Conservation (phyloP, 2,888 invertebrate genomes). For the Dryomyza anilis region DNA sequence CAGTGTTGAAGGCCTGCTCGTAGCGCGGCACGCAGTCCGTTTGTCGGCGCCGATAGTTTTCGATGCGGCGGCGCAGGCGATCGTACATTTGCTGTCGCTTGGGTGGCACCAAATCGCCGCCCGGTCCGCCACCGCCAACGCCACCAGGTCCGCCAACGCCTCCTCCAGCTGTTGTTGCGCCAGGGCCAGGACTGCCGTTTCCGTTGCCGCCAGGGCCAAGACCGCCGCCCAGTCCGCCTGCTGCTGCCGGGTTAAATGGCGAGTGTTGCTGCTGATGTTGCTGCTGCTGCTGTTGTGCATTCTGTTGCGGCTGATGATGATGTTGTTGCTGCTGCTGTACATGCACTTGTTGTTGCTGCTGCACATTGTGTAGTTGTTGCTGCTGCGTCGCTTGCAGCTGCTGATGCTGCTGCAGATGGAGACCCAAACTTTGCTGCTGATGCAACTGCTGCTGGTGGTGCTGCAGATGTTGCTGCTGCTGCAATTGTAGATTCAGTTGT, state of each 20-base stretch:
- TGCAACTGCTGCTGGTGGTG: slow-evolving; percentile 48
- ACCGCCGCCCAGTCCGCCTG: slow-evolving; percentile 48
- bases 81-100: slow-evolving; percentile 87
- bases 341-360: slow-evolving; percentile 55
- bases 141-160: slow-evolving; percentile 26
- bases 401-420: slow-evolving; percentile 53
- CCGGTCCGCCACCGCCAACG: slow-evolving; percentile 16
- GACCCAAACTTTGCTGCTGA: slow-evolving; percentile 46
- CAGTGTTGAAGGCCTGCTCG: slow-evolving; percentile 84
- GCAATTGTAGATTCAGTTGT: slow-evolving; percentile 49
- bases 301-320: slow-evolving; percentile 44
- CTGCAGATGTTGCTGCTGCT: slow-evolving; percentile 43
- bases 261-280: slow-evolving; percentile 50
- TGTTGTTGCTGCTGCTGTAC: slow-evolving; percentile 50
- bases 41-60: slow-evolving; percentile 84
- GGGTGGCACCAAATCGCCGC: slow-evolving; percentile 71
- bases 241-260: slow-evolving; percentile 48
- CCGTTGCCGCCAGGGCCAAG: slow-evolving; percentile 55
- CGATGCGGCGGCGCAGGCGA: slow-evolving; percentile 82
- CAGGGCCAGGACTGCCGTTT: slow-evolving; percentile 43
- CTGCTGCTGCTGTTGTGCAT: slow-evolving; percentile 37
- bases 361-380: slow-evolving; percentile 39
- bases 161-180: slow-evolving; percentile 30
- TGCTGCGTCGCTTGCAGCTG: slow-evolving; percentile 47
- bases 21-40: slow-evolving; percentile 85